phyloP scores from a whole-genome alignment of 1,140 invertebrate species.

The Sminthurinus signatus region DNA sequence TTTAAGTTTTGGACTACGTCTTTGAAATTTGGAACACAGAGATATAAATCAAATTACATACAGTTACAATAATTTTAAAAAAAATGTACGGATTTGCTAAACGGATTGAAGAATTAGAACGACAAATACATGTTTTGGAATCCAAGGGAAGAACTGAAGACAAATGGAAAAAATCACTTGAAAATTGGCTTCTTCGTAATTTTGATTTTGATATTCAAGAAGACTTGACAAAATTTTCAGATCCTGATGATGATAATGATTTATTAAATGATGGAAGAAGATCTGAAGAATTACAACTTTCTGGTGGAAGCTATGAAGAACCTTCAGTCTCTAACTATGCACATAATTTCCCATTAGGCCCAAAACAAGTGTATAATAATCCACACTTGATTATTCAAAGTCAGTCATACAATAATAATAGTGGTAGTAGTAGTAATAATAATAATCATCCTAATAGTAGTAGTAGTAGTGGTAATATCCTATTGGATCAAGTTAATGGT shows the following conservation, averaged over 20 bases:
- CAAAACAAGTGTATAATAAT: constrained; percentile 12
- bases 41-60: neutral
- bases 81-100: constrained; percentile 6
- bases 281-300: neutral
- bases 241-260: neutral
- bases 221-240: neutral
- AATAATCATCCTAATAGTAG: neutral
- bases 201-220: constrained; percentile 14
- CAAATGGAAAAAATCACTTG: constrained; percentile 8
- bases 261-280: no score
- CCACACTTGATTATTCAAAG: constrained; percentile 7
- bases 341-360: neutral
- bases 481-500: no score
- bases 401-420: neutral
- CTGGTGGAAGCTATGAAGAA: no score
- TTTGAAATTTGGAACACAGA: neutral
- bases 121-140: neutral
- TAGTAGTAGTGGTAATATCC: neutral
- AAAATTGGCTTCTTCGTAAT: constrained; percentile 1
- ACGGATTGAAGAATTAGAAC: constrained; percentile 4
- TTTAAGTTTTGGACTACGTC: neutral
- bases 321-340: neutral
- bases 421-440: no score
- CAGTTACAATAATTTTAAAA: neutral
- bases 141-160: neutral